Conservation (phyloP, 2,888 invertebrate species). For the Parnassius orleans region DNA sequence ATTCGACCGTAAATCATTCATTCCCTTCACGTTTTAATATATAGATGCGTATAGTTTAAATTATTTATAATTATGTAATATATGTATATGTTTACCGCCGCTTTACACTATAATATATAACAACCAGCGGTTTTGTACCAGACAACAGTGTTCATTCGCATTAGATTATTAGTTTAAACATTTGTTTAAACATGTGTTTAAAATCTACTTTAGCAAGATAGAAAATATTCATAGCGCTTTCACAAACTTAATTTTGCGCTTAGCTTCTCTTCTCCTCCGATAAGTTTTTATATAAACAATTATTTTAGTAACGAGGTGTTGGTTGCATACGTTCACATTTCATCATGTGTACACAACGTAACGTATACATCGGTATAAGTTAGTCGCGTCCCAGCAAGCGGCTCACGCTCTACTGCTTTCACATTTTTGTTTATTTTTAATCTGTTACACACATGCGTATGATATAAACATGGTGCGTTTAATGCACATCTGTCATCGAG, state of each 20-base stretch:
- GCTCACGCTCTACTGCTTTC: constrained; percentile 10
- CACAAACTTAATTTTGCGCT: too few relatives aligned
- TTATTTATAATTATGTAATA: background rate
- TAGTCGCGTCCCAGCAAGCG: background rate
- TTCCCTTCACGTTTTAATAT: too few relatives aligned
- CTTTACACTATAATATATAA: constrained; percentile 1
- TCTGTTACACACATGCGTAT: constrained; percentile 1
- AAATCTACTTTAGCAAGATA: too few relatives aligned
- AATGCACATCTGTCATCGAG: constrained; percentile 18
- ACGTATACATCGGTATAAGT: constrained; percentile 5
- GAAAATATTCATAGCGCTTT: too few relatives aligned
- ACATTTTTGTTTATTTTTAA: constrained; percentile 13
- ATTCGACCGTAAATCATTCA: too few relatives aligned
- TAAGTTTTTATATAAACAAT: constrained; percentile 14
- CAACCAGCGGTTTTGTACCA: constrained; percentile 10
- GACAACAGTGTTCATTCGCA: background rate
- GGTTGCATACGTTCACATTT: constrained; percentile 4
- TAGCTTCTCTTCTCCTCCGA: background rate
- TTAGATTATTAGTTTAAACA: too few relatives aligned
- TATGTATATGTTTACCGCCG: background rate
- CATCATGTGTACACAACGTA: constrained; percentile 3
- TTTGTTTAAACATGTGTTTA: too few relatives aligned
- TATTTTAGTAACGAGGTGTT: background rate
- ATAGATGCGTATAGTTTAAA: too few relatives aligned
- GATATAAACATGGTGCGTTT: constrained; percentile 17